phyloP scores from a whole-genome alignment of 2,113 vertebrate genomes.

The Nothoprocta pentlandii region DNA sequence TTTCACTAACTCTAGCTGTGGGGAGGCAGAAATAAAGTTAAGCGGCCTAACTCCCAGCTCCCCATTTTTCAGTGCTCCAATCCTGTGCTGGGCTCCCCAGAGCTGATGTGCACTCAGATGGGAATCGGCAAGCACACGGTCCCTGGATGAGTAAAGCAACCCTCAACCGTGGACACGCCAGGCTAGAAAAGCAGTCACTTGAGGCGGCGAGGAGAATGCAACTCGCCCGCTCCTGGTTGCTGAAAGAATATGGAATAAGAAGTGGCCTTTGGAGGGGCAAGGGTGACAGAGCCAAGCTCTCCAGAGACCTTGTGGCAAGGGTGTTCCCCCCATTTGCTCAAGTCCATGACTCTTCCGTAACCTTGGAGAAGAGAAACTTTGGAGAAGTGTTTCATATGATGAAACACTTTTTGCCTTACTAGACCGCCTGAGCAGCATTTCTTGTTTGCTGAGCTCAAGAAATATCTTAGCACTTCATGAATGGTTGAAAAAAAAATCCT shows the following conservation, averaged over 20 bases:
- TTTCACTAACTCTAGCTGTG: background rate
- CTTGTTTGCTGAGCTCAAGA: background rate
- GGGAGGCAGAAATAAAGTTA: background rate
- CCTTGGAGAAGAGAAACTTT: background rate
- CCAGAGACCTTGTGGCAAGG: background rate
- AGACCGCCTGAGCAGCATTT: background rate
- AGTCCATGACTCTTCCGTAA: background rate
- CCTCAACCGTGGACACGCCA: rapidly evolving
- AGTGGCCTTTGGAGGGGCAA: background rate
- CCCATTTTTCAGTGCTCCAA: background rate
- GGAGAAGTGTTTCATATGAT: background rate
- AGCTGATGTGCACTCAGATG: background rate
- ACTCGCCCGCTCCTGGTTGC: background rate
- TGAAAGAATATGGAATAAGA: background rate
- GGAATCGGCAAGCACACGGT: background rate
- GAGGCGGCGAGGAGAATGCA: background rate
- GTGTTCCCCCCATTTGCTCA: background rate
- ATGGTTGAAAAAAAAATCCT: slow-evolving; percentile 21
- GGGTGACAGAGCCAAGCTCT: background rate
- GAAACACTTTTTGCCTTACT: background rate
- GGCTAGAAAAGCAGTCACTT: background rate
- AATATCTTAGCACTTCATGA: slow-evolving; percentile 29
- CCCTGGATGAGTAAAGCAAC: background rate
- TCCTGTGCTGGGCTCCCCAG: background rate
- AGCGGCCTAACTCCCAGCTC: background rate